Conservation (phyloP, 30 jellyfish, hydroid and myxozoan genomes). For the Euphysa ruthae region DNA sequence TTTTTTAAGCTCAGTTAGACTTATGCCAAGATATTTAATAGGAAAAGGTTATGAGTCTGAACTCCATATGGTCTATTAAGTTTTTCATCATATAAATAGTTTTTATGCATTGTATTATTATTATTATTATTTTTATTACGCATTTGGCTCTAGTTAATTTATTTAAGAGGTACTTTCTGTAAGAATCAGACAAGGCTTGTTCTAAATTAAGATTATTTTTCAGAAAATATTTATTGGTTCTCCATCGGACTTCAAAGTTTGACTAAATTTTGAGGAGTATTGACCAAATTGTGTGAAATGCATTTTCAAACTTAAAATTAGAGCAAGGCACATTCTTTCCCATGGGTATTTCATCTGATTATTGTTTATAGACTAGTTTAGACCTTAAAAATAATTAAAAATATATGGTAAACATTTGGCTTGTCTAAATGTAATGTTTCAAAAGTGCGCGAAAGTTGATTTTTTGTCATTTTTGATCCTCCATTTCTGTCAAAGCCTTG, state of each 20-base stretch:
- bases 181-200: constrained; percentile 2
- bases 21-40: too few species aligned
- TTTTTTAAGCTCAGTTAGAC: too few species aligned
- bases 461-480: not conserved
- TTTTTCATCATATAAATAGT: too few species aligned
- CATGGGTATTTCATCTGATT: not conserved
- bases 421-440: not conserved
- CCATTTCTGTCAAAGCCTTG: not conserved
- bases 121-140: too few species aligned
- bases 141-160: too few species aligned
- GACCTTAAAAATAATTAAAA: not conserved
- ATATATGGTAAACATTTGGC: not conserved
- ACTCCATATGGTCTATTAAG: too few species aligned
- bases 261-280: not conserved
- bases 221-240: not conserved
- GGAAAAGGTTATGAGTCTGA: too few species aligned
- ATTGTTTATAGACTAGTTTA: not conserved
- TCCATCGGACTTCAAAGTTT: not conserved
- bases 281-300: not conserved
- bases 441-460: not conserved
- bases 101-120: too few species aligned
- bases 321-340: not conserved
- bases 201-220: not conserved
- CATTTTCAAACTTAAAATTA: not conserved
- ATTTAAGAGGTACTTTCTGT: not conserved